Conservation (phyloP, 2,113 vertebrate species). For the Varanus salvator region DNA sequence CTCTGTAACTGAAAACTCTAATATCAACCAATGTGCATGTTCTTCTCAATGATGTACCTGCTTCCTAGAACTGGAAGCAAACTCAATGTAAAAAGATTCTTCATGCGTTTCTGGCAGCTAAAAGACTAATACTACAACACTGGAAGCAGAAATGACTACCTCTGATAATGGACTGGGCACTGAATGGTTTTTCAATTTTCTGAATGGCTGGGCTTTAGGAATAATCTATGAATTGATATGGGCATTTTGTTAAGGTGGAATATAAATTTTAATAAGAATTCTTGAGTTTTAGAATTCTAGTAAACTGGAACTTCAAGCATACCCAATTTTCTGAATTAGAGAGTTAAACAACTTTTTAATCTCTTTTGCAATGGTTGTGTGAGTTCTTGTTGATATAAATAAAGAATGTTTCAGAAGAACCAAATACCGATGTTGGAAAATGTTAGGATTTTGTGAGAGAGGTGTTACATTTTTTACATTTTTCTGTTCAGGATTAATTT, state of each 20-base stretch:
- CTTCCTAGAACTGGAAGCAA: too few species aligned
- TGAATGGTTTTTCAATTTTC: too few species aligned
- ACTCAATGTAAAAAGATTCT: too few species aligned
- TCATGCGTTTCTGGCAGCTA: too few species aligned
- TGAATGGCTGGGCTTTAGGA: too few species aligned
- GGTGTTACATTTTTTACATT: background rate
- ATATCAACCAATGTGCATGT: too few species aligned
- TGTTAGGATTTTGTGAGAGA: background rate
- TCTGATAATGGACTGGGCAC: too few species aligned
- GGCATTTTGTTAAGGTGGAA: background rate
- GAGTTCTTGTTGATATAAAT: background rate
- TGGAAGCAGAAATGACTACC: too few species aligned
- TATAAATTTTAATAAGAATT: background rate
- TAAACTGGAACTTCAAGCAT: background rate
- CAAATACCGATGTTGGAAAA: background rate
- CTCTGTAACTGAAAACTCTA: too few species aligned
- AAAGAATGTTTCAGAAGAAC: constrained; percentile 38
- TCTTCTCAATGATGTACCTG: too few species aligned
- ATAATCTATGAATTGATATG: too few species aligned
- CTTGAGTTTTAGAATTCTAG: background rate
- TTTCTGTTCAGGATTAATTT: background rate
- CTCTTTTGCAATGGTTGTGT: background rate
- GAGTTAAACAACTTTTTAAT: background rate
- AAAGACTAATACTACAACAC: too few species aligned
- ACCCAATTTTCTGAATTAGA: background rate